Conservation (phyloP, 30 jellyfish, hydroid and myxozoan species). For the Cassiopea andromeda region DNA sequence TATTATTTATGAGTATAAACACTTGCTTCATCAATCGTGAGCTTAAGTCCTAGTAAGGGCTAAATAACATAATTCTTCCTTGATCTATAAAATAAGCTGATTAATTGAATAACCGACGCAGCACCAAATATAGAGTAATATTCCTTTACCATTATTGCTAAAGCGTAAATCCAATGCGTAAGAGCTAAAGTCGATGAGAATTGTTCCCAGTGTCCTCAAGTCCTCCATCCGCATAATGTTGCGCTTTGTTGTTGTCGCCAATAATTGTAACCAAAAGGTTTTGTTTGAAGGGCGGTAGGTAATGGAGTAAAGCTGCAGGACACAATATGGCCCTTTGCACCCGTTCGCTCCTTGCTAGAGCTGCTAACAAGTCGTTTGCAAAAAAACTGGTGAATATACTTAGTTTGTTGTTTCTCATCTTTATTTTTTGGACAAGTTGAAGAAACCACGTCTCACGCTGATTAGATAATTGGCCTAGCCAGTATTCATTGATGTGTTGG, state of each 20-base stretch:
- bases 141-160: too few species aligned
- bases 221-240: not conserved
- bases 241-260: not conserved
- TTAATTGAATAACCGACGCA: too few species aligned
- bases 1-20: too few species aligned
- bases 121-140: too few species aligned
- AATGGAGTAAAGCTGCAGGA: not conserved
- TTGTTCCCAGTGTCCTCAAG: not conserved
- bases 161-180: too few species aligned
- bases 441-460: not conserved
- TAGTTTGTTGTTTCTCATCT: not conserved
- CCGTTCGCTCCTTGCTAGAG: not conserved
- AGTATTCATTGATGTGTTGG: not conserved
- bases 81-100: too few species aligned
- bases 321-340: not conserved
- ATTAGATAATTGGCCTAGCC: too few species aligned
- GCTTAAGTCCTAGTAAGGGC: too few species aligned
- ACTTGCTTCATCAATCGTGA: too few species aligned
- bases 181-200: not conserved
- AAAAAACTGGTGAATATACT: not conserved
- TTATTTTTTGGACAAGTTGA: not conserved
- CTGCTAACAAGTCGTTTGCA: slow-evolving; percentile 6
- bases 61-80: too few species aligned
- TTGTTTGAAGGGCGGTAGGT: not conserved
- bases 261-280: not conserved